Conservation (phyloP, 2,888 invertebrate genomes). For the Hirtodrosophila histrioides region DNA sequence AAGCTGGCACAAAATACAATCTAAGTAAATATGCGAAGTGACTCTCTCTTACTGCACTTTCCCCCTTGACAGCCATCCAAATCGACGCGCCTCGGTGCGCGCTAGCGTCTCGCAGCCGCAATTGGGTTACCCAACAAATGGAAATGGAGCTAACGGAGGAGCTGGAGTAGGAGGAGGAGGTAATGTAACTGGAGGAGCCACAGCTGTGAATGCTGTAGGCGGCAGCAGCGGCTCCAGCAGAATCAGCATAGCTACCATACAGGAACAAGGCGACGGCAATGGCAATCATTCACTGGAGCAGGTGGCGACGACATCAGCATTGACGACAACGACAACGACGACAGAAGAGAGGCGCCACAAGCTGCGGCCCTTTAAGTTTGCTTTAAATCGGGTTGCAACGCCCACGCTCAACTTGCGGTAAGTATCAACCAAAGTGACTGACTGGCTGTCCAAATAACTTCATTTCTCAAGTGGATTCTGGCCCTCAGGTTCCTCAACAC, state of each 20-base stretch:
- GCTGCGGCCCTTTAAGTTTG: constrained; percentile 87
- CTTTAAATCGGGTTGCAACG: constrained; percentile 87
- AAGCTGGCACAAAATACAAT: constrained; percentile 42
- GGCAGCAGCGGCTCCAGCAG: constrained; percentile 83
- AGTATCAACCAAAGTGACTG: constrained; percentile 40
- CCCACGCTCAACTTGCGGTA: constrained; percentile 86
- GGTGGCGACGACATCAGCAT: constrained; percentile 84
- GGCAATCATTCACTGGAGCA: constrained; percentile 59
- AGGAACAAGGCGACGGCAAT: constrained; percentile 42
- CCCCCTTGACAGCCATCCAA: constrained; percentile 71
- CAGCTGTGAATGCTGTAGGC: constrained; percentile 82
- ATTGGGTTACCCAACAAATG: constrained; percentile 86
- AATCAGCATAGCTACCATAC: constrained; percentile 25
- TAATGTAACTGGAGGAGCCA: constrained; percentile 24
- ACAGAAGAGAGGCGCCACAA: constrained; percentile 88
- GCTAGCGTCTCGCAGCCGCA: constrained; percentile 82
- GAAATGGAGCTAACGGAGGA: constrained; percentile 77
- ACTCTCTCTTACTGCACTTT: constrained; percentile 7
- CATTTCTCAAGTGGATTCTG: constrained; percentile 8
- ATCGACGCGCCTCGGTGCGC: constrained; percentile 81
- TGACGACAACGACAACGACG: constrained; percentile 87
- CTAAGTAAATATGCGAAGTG: constrained; percentile 34
- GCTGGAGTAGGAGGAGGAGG: constrained; percentile 34
- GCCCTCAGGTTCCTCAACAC: constrained; percentile 88
- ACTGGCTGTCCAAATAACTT: neutral